A percentile compares a stretch with the other conserved stretches of the same genome.
phyloP scores from a whole-genome alignment of 2,888 invertebrate genomes.

The Calameuta idolon region DNA sequence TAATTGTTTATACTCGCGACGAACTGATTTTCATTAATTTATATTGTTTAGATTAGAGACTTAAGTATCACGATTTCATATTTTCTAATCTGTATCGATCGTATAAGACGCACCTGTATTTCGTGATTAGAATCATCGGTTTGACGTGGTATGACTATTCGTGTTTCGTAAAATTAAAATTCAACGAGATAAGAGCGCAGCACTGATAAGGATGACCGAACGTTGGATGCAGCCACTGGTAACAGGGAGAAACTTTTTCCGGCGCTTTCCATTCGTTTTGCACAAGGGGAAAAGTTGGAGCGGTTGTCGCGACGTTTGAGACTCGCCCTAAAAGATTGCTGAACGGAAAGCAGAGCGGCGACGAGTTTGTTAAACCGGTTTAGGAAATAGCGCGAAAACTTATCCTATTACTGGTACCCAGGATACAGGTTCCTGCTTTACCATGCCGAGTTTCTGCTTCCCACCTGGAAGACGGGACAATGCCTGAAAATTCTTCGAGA shows the following conservation, averaged over 20 bases:
- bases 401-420: constrained; percentile 54
- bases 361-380: constrained; percentile 46
- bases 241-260: neutral
- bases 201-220: neutral
- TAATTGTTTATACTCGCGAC: neutral
- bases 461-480: neutral
- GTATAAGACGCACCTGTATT: neutral
- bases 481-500: neutral
- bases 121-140: neutral
- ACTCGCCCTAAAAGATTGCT: neutral
- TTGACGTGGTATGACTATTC: neutral
- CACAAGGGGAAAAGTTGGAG: neutral
- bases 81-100: neutral
- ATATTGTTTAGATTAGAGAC: neutral
- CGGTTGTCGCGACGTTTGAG: neutral
- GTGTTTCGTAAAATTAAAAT: neutral
- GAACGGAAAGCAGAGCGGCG: constrained; percentile 1
- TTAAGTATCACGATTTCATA: neutral
- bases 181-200: too few relatives aligned
- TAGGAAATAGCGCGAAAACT: constrained; percentile 45
- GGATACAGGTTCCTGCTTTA: neutral
- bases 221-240: neutral
- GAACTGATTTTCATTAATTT: neutral
- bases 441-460: neutral
- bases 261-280: neutral